Percentiles rank a stretch among this genome's conserved stretches.
Evolutionary conservation across 1,140 invertebrate species (phyloP).

Genomic region (Drosophila ohnishii): DNA sequence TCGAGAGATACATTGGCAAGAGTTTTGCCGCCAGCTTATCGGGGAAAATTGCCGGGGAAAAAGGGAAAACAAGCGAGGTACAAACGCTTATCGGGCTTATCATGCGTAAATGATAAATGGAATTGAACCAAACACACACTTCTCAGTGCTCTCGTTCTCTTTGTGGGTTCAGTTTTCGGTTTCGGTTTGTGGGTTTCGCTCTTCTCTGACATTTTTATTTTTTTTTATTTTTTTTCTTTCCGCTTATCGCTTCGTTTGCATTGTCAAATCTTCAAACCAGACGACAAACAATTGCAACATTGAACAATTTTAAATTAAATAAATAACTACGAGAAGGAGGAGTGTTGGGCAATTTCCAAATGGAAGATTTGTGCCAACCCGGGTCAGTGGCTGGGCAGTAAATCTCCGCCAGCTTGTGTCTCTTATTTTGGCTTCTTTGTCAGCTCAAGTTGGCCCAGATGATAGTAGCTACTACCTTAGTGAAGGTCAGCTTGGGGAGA

Average conservation of each 20-base stretch:
- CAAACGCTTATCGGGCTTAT: conserved; percentile 64
- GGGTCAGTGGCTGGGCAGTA: conserved; percentile 17
- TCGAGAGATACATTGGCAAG: conserved; percentile 25
- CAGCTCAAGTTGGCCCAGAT: background rate
- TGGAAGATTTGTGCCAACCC: conserved; percentile 14
- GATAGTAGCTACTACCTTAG: background rate
- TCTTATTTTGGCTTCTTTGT: conserved; percentile 2
- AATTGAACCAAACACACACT: conserved; percentile 47
- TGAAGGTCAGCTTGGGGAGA: background rate
- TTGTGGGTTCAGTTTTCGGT: conserved; percentile 30
- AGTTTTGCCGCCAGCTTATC: conserved; percentile 34
- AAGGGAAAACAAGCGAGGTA: conserved; percentile 13
- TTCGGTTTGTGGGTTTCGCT: conserved; percentile 33
- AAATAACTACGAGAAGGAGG: conserved; percentile 15
- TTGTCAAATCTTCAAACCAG: conserved; percentile 41
- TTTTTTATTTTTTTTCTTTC: background rate
- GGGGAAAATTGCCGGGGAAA: background rate
- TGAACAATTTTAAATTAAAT: conserved; percentile 45
- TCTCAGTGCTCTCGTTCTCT: conserved; percentile 15
- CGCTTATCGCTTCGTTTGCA: conserved; percentile 45
- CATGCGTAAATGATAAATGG: conserved; percentile 72
- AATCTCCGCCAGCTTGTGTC: conserved; percentile 21
- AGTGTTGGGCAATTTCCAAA: conserved; percentile 26
- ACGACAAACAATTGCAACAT: conserved; percentile 52
- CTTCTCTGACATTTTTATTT: conserved; percentile 7